Percentiles rank a stretch among this genome's conserved stretches.
phyloP scores from a whole-genome alignment of 2,113 vertebrate genomes.

The Mus spicilegus region DNA sequence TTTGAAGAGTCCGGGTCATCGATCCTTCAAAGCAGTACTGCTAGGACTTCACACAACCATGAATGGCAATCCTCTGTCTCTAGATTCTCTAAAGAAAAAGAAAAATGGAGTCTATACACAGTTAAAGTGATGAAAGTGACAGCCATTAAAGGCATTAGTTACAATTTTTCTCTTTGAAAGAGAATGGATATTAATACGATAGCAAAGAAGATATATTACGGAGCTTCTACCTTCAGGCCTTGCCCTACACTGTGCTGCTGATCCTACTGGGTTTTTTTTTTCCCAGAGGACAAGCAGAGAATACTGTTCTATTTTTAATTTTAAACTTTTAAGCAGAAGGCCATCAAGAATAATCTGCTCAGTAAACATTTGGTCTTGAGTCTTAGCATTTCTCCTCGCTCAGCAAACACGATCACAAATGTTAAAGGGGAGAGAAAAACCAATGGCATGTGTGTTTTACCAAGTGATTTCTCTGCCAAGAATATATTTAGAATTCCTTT shows the following conservation, averaged over 20 bases:
- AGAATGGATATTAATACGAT: slow-evolving; percentile 66
- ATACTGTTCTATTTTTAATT: slow-evolving; percentile 43
- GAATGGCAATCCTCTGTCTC: slow-evolving; percentile 54
- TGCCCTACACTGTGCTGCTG: not conserved
- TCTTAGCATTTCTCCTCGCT: slow-evolving; percentile 67
- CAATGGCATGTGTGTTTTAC: slow-evolving; percentile 68
- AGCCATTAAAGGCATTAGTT: slow-evolving; percentile 69
- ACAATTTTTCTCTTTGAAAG: slow-evolving; percentile 58
- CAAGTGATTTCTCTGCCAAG: slow-evolving; percentile 64
- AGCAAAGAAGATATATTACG: slow-evolving; percentile 58
- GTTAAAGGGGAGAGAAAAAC: slow-evolving; percentile 76
- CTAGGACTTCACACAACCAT: slow-evolving; percentile 41
- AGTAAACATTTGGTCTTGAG: slow-evolving; percentile 73
- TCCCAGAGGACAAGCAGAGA: slow-evolving; percentile 40
- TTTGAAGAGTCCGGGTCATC: slow-evolving; percentile 61
- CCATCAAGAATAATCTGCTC: slow-evolving; percentile 76
- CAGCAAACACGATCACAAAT: slow-evolving; percentile 73
- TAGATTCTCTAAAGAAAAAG: slow-evolving; percentile 69
- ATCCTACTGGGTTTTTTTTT: slow-evolving; percentile 39
- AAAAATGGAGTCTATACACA: slow-evolving; percentile 64
- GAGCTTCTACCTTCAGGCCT: not conserved
- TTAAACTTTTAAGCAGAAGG: slow-evolving; percentile 78
- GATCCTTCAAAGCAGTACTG: slow-evolving; percentile 60
- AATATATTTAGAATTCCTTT: slow-evolving; percentile 66
- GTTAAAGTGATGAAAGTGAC: slow-evolving; percentile 71